A percentile compares a stretch with the other conserved stretches of the same genome.
Evolutionary conservation across 2,113 vertebrate species (phyloP).

Genomic region (Perca fluviatilis): DNA sequence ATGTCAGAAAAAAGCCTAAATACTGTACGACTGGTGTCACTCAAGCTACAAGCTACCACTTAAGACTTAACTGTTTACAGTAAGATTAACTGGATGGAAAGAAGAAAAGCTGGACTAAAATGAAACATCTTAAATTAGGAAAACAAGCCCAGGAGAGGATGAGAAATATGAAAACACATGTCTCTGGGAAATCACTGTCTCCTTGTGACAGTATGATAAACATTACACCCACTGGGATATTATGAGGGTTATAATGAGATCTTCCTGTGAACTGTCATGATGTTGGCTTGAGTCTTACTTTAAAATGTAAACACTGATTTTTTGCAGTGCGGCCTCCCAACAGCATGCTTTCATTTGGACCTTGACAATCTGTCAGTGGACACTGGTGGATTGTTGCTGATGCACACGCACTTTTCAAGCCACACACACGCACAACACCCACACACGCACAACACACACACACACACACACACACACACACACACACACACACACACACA

Average conservation of each 20-base stretch:
- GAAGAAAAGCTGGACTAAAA: neutral
- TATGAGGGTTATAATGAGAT: constrained; percentile 21
- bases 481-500: neutral
- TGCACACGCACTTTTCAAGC: neutral
- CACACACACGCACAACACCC: neutral
- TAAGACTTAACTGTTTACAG: neutral
- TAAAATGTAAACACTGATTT: constrained; percentile 54
- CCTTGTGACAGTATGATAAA: neutral
- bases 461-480: constrained; percentile 13
- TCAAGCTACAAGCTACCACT: neutral
- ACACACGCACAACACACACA: constrained; percentile 8
- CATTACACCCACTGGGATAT: neutral
- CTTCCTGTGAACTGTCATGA: constrained; percentile 19
- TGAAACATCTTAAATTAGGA: neutral
- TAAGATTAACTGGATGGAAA: neutral
- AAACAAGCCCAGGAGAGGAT: neutral
- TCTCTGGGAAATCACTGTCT: neutral
- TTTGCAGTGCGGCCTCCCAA: constrained; percentile 14
- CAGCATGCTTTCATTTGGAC: constrained; percentile 68
- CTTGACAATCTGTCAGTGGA: constrained; percentile 55
- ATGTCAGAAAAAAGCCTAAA: too few species aligned
- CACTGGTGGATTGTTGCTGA: constrained; percentile 31
- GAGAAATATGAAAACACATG: constrained; percentile 2
- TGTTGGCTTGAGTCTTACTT: constrained; percentile 23
- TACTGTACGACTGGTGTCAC: too few species aligned